phyloP scores from a whole-genome alignment of 2,113 vertebrate species.

The Callithrix jacchus region DNA sequence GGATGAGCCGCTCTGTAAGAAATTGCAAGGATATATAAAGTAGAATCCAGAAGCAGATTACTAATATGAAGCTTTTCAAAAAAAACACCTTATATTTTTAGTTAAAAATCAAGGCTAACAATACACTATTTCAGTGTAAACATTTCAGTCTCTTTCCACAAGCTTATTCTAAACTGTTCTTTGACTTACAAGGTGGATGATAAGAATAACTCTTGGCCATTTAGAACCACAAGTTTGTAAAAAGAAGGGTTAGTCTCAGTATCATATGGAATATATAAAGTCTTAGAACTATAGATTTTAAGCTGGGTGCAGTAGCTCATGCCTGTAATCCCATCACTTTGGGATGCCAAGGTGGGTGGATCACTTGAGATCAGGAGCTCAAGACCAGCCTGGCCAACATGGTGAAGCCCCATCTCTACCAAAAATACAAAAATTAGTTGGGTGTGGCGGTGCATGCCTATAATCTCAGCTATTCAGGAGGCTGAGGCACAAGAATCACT shows the following conservation, averaged over 20 bases:
- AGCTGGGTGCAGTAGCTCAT: no score
- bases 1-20: constrained; percentile 92
- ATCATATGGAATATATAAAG: background rate
- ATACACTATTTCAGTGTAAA: background rate
- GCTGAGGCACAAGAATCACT: no score
- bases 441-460: no score
- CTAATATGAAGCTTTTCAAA: background rate
- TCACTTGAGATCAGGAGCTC: no score
- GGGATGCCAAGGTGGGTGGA: no score
- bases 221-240: constrained; percentile 27
- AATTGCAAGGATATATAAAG: background rate
- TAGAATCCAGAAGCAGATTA: background rate
- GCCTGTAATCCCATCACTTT: no score
- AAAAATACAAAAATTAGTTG: no score
- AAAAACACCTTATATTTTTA: background rate
- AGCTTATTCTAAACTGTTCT: background rate
- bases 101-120: background rate
- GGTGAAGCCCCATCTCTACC: no score
- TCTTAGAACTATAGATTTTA: background rate
- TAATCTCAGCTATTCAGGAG: no score
- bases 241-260: background rate
- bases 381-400: no score
- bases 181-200: background rate
- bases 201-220: background rate
- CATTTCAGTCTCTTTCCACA: background rate